These are phyloP conservation scores for Arctia plantaginis DNA, from an alignment of 2,888 invertebrate genomes.

Conservation along the genomic window DNA sequence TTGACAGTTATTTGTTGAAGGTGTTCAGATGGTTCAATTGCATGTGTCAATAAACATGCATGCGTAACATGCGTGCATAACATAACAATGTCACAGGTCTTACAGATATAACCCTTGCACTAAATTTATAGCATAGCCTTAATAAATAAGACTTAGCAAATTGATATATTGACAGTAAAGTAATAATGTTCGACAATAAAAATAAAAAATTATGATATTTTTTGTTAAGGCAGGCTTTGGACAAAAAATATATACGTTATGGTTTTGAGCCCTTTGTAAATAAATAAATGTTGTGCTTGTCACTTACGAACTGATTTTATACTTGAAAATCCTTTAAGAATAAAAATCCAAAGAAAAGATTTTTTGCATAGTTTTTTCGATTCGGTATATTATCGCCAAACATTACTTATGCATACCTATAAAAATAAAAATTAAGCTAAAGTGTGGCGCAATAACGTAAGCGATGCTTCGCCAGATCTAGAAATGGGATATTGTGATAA, in stretches of 20 bases:
- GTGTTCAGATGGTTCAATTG: neutral
- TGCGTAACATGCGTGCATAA: neutral
- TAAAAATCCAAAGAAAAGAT: neutral
- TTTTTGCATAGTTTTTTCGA: neutral
- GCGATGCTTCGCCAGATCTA: neutral
- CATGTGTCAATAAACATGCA: neutral
- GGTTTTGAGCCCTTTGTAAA: neutral
- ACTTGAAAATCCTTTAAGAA: neutral
- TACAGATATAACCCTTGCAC: neutral
- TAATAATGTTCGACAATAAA: neutral
- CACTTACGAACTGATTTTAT: neutral
- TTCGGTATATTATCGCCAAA: neutral
- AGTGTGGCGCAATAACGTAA: neutral
- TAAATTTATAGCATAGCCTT: neutral
- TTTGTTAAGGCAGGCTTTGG: neutral
- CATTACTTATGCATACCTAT: neutral
- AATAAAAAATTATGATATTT: neutral
- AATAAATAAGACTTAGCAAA: neutral
- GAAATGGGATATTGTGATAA: neutral
- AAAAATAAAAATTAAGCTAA: neutral
- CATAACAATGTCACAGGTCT: neutral
- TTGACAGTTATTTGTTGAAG: neutral
- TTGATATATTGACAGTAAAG: neutral
- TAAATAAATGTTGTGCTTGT: neutral
- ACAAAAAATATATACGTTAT: neutral